Conservation (phyloP, 2,888 invertebrate species). For the Saturnia japonica region DNA sequence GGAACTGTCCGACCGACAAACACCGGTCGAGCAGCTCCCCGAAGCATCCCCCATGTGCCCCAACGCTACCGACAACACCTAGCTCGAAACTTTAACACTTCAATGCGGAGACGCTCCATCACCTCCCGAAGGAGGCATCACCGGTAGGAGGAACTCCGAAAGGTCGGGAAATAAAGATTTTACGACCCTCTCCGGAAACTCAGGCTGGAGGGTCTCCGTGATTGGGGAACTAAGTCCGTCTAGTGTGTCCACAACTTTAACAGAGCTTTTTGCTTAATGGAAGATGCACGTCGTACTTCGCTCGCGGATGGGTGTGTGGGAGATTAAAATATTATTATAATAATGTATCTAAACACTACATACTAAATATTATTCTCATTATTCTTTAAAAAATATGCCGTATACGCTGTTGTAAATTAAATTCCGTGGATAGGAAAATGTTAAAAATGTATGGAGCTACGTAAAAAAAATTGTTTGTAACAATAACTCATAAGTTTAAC, state of each 20-base stretch:
- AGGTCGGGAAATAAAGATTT: no score
- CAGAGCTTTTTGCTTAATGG: slow-evolving; percentile 28
- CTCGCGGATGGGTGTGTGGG: slow-evolving; percentile 20
- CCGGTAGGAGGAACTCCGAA: no score
- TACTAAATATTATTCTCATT: neutral
- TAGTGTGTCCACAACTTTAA: slow-evolving; percentile 16
- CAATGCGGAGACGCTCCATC: no score
- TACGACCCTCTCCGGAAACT: no score
- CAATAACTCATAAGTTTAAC: slow-evolving; percentile 1
- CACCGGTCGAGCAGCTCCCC: no score
- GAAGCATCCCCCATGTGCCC: no score
- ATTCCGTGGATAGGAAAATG: neutral
- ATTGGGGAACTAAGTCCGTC: no score
- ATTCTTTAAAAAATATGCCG: neutral
- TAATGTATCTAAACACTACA: neutral
- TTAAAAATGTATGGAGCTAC: neutral
- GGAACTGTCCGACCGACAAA: no score
- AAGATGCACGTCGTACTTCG: slow-evolving; percentile 30
- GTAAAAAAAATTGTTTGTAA: neutral
- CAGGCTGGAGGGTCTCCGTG: no score
- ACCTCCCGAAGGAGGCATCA: no score
- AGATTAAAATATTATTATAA: slow-evolving; percentile 26
- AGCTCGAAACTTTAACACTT: no score
- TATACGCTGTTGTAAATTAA: neutral
- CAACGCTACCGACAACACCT: no score